Percentiles rank a stretch among this genome's conserved stretches.
Evolutionary conservation across 2,797 vertebrate species (phyloP).

Genomic region (Octomys mimax): DNA sequence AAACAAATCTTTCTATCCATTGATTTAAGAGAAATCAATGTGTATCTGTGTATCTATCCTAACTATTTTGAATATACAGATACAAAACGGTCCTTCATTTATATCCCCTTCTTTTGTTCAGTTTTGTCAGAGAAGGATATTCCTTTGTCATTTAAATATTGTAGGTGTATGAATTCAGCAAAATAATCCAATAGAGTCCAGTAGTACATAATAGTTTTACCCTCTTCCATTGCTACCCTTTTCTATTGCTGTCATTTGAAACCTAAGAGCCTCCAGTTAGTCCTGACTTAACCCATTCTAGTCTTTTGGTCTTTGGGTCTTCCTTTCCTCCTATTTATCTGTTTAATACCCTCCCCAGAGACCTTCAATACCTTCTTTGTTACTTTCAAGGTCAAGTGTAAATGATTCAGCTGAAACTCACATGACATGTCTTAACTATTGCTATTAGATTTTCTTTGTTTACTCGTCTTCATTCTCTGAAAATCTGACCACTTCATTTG

Average conservation of each 20-base stretch:
- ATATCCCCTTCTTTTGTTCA: no score
- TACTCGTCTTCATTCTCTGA: neutral
- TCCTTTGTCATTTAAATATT: no score
- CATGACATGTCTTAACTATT: neutral
- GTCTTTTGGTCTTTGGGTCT: neutral
- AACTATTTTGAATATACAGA: no score
- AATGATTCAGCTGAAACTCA: neutral
- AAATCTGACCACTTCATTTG: neutral
- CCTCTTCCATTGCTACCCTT: neutral
- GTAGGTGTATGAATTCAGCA: no score
- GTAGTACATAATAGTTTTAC: no score
- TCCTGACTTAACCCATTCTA: neutral
- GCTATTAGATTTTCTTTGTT: neutral
- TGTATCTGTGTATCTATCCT: no score
- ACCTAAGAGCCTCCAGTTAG: neutral
- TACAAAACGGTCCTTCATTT: no score
- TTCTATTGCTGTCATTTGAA: neutral
- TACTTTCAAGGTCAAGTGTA: constrained; percentile 30
- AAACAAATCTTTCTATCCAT: no score
- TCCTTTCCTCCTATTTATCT: neutral
- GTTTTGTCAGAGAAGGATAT: no score
- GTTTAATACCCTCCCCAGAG: neutral
- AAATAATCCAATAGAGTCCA: no score
- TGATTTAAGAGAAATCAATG: no score
- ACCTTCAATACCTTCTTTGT: neutral